Conservation (phyloP, 1,140 invertebrate genomes). For the Cyclina sinensis region DNA sequence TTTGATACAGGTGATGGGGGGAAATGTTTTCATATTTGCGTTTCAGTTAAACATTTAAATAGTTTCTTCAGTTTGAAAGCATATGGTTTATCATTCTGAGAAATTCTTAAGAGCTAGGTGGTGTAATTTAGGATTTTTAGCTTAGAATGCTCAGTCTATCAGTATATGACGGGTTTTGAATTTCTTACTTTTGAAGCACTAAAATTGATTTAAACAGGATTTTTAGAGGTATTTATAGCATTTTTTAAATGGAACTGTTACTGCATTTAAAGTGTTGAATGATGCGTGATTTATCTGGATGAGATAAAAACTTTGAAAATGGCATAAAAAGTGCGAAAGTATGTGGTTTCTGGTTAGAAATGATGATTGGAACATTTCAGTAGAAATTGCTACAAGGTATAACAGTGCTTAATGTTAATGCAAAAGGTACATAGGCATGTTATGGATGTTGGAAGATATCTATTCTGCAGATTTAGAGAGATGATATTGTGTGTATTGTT, state of each 20-base stretch:
- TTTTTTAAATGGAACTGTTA: background rate
- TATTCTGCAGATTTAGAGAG: conserved; percentile 43
- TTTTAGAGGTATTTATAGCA: background rate
- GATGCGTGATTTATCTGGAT: background rate
- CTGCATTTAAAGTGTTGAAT: background rate
- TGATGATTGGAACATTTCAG: conserved; percentile 11
- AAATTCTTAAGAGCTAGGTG: background rate
- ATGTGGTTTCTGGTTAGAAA: conserved; percentile 4
- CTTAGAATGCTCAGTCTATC: background rate
- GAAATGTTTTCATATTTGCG: conserved; percentile 21
- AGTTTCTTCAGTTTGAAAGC: background rate
- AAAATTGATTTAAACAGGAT: background rate
- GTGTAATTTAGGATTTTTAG: background rate
- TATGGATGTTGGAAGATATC: conserved; percentile 39
- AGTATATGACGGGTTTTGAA: conserved; percentile 5
- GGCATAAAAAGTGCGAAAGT: conserved; percentile 13
- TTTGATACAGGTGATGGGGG: background rate
- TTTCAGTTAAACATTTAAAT: background rate
- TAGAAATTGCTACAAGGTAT: conserved; percentile 21
- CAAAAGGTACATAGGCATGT: conserved; percentile 40
- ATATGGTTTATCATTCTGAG: conserved; percentile 27
- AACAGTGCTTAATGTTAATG: background rate
- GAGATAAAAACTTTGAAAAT: background rate
- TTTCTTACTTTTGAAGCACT: background rate
- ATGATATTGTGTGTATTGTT: conserved; percentile 55